Conservation (phyloP, 2,113 vertebrate species). For the Agapornis roseicollis region DNA sequence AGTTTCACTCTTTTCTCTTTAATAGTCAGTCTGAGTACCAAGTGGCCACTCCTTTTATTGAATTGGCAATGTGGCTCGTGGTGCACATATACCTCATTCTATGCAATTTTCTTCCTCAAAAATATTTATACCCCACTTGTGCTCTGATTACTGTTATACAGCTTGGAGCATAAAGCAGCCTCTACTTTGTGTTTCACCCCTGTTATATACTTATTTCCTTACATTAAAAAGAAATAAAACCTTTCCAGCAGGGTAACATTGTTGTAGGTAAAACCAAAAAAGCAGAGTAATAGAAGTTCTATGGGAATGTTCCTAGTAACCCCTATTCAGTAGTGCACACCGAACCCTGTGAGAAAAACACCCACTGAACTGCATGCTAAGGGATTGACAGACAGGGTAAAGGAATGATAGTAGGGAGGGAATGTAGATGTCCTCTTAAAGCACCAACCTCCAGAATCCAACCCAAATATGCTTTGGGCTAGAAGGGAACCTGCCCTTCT, state of each 20-base stretch:
- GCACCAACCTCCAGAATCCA: neutral
- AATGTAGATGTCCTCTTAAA: neutral
- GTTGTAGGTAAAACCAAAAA: neutral
- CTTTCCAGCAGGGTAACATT: neutral
- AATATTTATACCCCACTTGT: neutral
- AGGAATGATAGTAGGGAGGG: neutral
- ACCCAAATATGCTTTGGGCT: accelerated
- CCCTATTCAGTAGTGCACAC: accelerated
- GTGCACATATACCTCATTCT: neutral
- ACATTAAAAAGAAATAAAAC: neutral
- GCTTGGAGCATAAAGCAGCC: neutral
- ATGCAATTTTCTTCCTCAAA: neutral
- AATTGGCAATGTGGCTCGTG: neutral
- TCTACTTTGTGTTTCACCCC: neutral
- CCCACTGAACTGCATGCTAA: neutral
- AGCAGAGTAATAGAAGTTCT: neutral
- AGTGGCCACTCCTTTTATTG: neutral
- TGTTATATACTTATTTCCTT: neutral
- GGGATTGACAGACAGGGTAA: neutral
- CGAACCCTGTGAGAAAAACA: neutral
- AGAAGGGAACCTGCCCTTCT: neutral
- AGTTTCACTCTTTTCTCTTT: neutral
- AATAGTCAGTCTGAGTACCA: neutral
- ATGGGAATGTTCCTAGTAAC: neutral
- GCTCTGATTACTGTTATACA: neutral